These are phyloP conservation scores for Aptenodytes forsteri DNA, from an alignment of 2,113 vertebrate genomes.

Conservation along the genomic window DNA sequence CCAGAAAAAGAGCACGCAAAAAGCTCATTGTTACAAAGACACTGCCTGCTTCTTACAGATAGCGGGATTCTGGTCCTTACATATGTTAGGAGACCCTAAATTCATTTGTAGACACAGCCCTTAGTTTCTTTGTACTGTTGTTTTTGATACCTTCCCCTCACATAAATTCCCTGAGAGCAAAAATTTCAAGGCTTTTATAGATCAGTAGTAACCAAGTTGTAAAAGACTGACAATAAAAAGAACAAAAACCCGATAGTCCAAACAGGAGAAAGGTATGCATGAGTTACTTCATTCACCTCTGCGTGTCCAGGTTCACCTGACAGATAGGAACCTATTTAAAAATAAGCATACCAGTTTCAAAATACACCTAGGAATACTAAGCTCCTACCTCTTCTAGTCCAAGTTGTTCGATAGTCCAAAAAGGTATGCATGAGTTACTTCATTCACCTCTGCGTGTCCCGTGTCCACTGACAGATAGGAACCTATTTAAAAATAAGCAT, in stretches of 20 bases:
- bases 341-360: background rate
- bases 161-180: background rate
- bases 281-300: background rate
- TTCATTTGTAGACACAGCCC: background rate
- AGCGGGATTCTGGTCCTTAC: background rate
- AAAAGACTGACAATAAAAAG: background rate
- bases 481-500: background rate
- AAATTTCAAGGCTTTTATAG: background rate
- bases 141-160: background rate
- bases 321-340: background rate
- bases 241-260: background rate
- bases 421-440: background rate
- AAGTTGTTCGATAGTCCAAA: constrained; percentile 80
- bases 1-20: background rate
- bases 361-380: constrained; percentile 6
- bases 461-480: background rate
- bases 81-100: background rate
- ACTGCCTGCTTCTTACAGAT: background rate
- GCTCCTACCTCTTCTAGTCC: constrained; percentile 88
- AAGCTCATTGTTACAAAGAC: background rate
- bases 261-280: background rate
- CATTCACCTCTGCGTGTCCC: background rate
- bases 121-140: background rate
- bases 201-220: background rate
- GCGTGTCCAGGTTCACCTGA: background rate